Base-by-base conservation (phyloP, 1,140 invertebrate species). In the Drosophila eugracilis region DNA sequence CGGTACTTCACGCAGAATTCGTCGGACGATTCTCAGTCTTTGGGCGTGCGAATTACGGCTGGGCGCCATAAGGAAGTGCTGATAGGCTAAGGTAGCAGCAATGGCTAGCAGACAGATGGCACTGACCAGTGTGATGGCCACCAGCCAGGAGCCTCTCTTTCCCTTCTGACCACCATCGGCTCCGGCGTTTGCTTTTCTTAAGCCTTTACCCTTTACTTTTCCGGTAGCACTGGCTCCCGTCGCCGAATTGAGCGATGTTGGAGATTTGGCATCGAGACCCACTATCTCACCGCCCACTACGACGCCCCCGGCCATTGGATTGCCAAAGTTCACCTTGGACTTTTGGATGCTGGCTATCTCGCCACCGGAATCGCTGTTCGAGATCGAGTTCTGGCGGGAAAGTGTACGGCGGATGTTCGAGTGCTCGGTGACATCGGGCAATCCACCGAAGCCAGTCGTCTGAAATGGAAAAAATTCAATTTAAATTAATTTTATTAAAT, bases 1-100 rank as follows among this genome's bases (percentile, higher is more conserved):
- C 6, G 94, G 94, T 10, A 93, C 92, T 55, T 94, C 94, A 50
- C 93, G 93, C 62, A 95, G 91, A 75, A 95, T 92, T 36, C 93
- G 92, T 21, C 92, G 89, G 36, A 94, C 92, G 60, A 93, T 94
- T 65, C 92, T 92, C 59, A 94, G 91, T 71, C 93, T 92, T 90
- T 94, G 93, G 57, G 93, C 93, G 32, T 93, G 93, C 21, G 93
- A 94, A 53, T 75, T 93, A 88, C 59, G 93, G 91, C 54, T 93
- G 91, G 57, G 93, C 83, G 63, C 92, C 92, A 67, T 93, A 78
- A 78, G 58, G 24, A 91, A 91, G 55, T 91, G 90, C 63, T 91
- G 90, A 65, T 91, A 91, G 42, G 88, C 85, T 39, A 91, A 47
- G 3, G 83, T 89, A 5, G 90, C 76, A 21, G 88, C 90, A 5